Base-by-base conservation (phyloP, 2,888 invertebrate genomes). In the Erebia ligea region DNA sequence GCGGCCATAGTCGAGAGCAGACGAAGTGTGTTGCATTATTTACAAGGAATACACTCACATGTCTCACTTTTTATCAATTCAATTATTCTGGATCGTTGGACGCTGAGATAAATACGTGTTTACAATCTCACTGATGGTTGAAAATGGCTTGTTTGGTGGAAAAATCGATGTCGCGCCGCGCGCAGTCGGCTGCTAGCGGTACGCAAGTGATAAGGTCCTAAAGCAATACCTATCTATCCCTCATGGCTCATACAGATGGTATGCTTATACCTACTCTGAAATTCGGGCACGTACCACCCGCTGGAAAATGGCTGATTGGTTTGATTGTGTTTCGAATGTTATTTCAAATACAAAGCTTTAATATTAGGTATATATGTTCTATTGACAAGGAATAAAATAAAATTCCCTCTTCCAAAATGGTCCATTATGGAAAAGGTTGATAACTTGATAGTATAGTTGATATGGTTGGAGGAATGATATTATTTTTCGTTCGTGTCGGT, bases 91-190 rank as follows among this genome's bases (percentile, higher is more conserved):
- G 58, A 54, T 48, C 76, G 81, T 77, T 79, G 81, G 80, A 82
- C 79, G 80, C 82, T 80, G 82, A 79, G 79, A 78, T 71, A 79
- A 86, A 85, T n/a, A n/a, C 88, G 91, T 91, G 90, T 90, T 89
- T 88, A 83, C 87, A 85, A 86, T 87, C 82, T 84, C 87, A 84
- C 84, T 82, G 86, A 82, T 83, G 84, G 86, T 84, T 86, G 80
- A 81, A 83, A 90, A 88, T 89, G 88, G 83, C 83, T 88, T 89
- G 88, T 87, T 86, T 89, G 77, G 86, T 84, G 87, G 88, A 87
- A 91, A 92, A 92, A 92, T 91, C 92, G 91, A 91, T 91, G 84
- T 75, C 78, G 83, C 86, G 91, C 83, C 87, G 90, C 90, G 92
- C 92, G 92, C 92, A 91, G 81, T 82, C 82, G 78, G 77, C 80